phyloP scores from a whole-genome alignment of 1,140 invertebrate species.

The Drosophila dunni region DNA sequence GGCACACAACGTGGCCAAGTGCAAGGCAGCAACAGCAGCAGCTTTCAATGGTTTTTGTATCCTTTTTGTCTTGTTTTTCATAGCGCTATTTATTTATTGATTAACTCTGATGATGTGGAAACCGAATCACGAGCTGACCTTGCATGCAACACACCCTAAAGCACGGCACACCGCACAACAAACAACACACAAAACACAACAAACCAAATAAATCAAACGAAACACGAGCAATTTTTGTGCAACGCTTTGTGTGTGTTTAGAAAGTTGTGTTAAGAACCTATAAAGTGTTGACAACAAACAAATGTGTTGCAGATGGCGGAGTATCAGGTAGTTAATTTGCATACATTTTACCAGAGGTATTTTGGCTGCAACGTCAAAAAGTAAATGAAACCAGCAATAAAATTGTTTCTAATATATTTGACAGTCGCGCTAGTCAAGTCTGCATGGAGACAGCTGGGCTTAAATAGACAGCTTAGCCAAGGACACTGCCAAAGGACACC shows the following conservation, averaged over 20 bases:
- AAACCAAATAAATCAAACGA: constrained; percentile 10
- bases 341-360: constrained; percentile 31
- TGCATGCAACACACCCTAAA: constrained; percentile 36
- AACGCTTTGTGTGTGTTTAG: not conserved
- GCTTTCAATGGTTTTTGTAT: constrained; percentile 22
- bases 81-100: constrained; percentile 25
- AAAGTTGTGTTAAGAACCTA: constrained; percentile 2
- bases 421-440: not conserved
- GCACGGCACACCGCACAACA: not conserved
- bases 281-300: constrained; percentile 34
- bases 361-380: constrained; percentile 42
- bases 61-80: constrained; percentile 5
- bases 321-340: constrained; percentile 36
- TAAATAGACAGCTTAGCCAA: constrained; percentile 21
- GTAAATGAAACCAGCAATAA: not conserved
- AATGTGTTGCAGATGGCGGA: constrained; percentile 7
- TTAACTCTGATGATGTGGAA: constrained; percentile 49
- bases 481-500: constrained; percentile 4
- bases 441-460: not conserved
- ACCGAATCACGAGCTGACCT: constrained; percentile 43
- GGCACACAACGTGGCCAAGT: constrained; percentile 38
- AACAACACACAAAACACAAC: not conserved
- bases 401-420: constrained; percentile 11
- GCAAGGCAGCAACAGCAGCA: constrained; percentile 28
- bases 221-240: constrained; percentile 5